phyloP scores from a whole-genome alignment of 2,888 invertebrate genomes.

The Lasioglossum calceatum region DNA sequence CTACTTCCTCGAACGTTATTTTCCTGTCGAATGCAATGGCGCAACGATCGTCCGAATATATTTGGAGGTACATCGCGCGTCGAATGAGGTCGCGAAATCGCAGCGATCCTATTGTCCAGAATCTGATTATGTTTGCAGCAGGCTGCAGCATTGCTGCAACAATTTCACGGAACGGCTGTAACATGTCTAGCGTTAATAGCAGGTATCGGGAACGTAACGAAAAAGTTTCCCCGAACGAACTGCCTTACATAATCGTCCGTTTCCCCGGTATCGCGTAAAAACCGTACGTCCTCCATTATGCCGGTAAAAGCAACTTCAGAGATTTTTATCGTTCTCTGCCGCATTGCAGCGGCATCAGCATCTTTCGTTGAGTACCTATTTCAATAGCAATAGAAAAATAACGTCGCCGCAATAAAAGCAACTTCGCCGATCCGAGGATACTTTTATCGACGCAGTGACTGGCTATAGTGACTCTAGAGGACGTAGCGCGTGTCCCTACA shows the following conservation, averaged over 20 bases:
- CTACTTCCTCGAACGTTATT: background rate
- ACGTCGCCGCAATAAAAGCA: slow-evolving; percentile 56
- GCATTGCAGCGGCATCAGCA: slow-evolving; percentile 46
- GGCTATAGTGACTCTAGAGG: slow-evolving; percentile 6
- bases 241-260: slow-evolving; percentile 52
- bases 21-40: background rate
- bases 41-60: background rate
- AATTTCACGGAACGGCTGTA: slow-evolving; percentile 28
- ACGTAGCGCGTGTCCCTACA: background rate
- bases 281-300: slow-evolving; percentile 40
- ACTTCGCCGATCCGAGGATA: slow-evolving; percentile 49
- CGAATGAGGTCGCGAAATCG: slow-evolving; percentile 39
- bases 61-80: slow-evolving; percentile 2
- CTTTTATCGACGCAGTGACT: slow-evolving; percentile 48
- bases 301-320: slow-evolving; percentile 49
- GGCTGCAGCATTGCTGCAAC: slow-evolving; percentile 15
- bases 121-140: slow-evolving; percentile 35
- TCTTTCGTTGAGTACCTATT: slow-evolving; percentile 56
- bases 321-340: slow-evolving; percentile 58
- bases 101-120: slow-evolving; percentile 19
- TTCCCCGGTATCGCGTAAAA: slow-evolving; percentile 41
- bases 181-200: slow-evolving; percentile 37
- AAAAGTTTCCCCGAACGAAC: slow-evolving; percentile 38
- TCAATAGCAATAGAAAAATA: slow-evolving; percentile 67
- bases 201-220: slow-evolving; percentile 33